phyloP scores from a whole-genome alignment of 2,797 vertebrate species.

The Melanotaenia maccullochi region DNA sequence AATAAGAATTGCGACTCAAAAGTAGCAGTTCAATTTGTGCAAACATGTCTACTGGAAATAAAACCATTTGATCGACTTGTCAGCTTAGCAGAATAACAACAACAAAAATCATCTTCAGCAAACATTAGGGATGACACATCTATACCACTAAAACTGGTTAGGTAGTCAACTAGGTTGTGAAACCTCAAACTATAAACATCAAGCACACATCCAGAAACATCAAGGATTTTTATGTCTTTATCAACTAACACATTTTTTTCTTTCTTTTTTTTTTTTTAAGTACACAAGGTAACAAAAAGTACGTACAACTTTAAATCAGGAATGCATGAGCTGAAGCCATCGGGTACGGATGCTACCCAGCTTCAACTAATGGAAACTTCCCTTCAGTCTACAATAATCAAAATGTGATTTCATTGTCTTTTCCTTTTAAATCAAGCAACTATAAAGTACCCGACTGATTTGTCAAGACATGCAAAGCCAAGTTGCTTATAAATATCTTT shows the following conservation, averaged over 20 bases:
- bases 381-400: slow-evolving; percentile 44
- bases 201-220: slow-evolving; percentile 48
- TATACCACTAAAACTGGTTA: slow-evolving; percentile 76
- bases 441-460: slow-evolving; percentile 71
- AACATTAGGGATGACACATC: slow-evolving; percentile 53
- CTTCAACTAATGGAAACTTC: slow-evolving; percentile 37
- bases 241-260: slow-evolving; percentile 29
- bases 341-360: slow-evolving; percentile 46
- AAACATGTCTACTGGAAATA: slow-evolving; percentile 74
- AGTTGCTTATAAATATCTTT: slow-evolving; percentile 55
- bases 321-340: slow-evolving; percentile 53
- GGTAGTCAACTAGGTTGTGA: slow-evolving; percentile 71
- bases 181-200: slow-evolving; percentile 61
- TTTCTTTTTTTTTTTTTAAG: slow-evolving; percentile 32
- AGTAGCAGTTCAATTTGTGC: slow-evolving; percentile 77
- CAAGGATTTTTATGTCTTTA: slow-evolving; percentile 32
- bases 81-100: slow-evolving; percentile 59
- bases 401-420: slow-evolving; percentile 48
- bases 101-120: slow-evolving; percentile 21
- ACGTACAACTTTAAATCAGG: slow-evolving; percentile 58
- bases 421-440: slow-evolving; percentile 36
- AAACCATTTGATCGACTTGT: slow-evolving; percentile 68
- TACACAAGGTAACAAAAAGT: slow-evolving; percentile 43
- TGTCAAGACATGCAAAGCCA: slow-evolving; percentile 61
- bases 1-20: slow-evolving; percentile 71